Evolutionary conservation across 2,888 invertebrate species (phyloP).

Genomic region (Ceraclea dissimilis): DNA sequence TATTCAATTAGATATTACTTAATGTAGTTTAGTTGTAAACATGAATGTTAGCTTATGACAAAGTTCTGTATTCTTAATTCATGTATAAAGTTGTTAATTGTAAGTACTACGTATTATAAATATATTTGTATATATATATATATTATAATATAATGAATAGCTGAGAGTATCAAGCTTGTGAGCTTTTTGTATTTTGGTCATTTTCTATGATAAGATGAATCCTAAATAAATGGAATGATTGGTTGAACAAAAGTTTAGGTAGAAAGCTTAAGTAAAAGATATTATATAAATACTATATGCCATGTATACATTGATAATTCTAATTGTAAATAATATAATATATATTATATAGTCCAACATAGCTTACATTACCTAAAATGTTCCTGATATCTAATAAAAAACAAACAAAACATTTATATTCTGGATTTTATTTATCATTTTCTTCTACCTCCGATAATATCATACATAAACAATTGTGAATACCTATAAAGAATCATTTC

Average conservation of each 20-base stretch:
- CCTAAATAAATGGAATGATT: not conserved
- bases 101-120: not conserved
- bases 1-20: not conserved
- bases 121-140: not conserved
- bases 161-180: slow-evolving; percentile 13
- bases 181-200: slow-evolving; percentile 18
- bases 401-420: slow-evolving; percentile 11
- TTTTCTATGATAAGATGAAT: not conserved
- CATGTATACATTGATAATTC: slow-evolving; percentile 17
- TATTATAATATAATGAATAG: not conserved
- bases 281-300: slow-evolving; percentile 17
- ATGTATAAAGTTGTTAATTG: not conserved
- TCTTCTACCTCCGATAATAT: no score
- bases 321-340: slow-evolving; percentile 20
- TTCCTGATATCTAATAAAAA: slow-evolving; percentile 52
- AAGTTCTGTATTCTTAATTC: not conserved
- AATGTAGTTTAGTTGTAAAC: no score
- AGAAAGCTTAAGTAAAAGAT: slow-evolving; percentile 1
- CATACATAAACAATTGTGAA: no score
- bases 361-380: slow-evolving; percentile 52
- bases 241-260: slow-evolving; percentile 16
- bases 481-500: no score
- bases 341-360: slow-evolving; percentile 30
- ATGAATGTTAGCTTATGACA: not conserved
- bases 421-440: slow-evolving; percentile 15